Evolutionary conservation across 2,888 invertebrate species (phyloP), one percentile per base, ranked within the genome.

Genomic region (Punctoribates punctum): DNA sequence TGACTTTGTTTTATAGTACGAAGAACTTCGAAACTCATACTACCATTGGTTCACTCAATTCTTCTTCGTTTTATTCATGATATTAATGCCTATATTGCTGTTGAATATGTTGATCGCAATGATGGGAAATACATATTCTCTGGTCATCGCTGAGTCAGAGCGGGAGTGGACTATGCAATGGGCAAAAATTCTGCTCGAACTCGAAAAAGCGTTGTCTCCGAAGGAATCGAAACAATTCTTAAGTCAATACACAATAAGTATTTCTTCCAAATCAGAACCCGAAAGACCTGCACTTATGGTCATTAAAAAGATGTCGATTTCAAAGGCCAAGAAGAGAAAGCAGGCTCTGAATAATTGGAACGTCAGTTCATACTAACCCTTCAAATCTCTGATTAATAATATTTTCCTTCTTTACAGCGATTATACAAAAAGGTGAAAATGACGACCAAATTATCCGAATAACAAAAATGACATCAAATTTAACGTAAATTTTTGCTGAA

Each of bases 121-220:
- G 98, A 99, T 99, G 98, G 98, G 98, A 48, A 98, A 98, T 85
- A 99, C 99, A 0, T 99, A 99, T 83, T 94, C 96, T 0, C 93
- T 94, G 81, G 96, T 99, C 1, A 75, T 75, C 9, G 27, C 95
- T 83, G 95, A 96, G 83, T 97, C 97, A 48, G 98, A 98, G 85
- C 98, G 98, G 85, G 98, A 99, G 83, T 99, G 95, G 93, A 92
- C 96, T 75, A 79, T 80, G 51, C 83, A 96, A 92, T 99, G 98
- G 95, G 98, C 98, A 0, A 97, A 98, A 86, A 97, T 98, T 80
- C 96, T 99, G 3, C 95, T 99, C 27, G 93, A 96, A 0, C 83
- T 99, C 81, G 99, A 99, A 84, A 87, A 97, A 48, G 95, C 96
- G 0, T 93, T 97, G 67, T 91, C 93, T 0, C 92, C 93, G 83